phyloP scores from a whole-genome alignment of 2,113 vertebrate genomes.

The Carassius auratus region DNA sequence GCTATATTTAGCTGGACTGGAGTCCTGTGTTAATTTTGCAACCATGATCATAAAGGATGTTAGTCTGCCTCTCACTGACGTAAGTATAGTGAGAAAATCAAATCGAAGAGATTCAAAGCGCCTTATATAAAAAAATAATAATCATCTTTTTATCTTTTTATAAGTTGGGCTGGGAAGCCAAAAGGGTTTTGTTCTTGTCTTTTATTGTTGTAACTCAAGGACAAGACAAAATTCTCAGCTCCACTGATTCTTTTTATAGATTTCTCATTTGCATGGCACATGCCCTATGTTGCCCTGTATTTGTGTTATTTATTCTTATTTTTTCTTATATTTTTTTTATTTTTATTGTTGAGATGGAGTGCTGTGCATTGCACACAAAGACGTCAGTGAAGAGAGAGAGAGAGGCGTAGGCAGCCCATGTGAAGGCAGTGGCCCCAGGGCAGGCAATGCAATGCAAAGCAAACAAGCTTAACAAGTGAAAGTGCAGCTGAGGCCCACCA shows the following conservation, averaged over 20 bases:
- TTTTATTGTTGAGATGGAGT: constrained; percentile 21
- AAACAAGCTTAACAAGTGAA: constrained; percentile 51
- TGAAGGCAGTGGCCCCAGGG: constrained; percentile 49
- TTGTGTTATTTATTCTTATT: background rate
- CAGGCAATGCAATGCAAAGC: constrained; percentile 46
- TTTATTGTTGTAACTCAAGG: background rate
- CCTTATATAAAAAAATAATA: background rate
- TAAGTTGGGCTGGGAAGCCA: background rate
- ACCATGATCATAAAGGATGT: background rate
- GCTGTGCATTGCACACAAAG: background rate
- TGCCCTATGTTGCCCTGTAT: constrained; percentile 1
- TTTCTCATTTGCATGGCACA: constrained; percentile 17
- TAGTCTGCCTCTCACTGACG: background rate
- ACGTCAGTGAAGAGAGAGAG: background rate
- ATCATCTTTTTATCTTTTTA: no score
- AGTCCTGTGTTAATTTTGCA: background rate
- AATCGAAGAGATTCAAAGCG: background rate
- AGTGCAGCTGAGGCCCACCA: constrained; percentile 48
- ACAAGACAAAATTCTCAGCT: background rate
- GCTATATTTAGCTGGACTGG: background rate
- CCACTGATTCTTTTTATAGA: constrained; percentile 25
- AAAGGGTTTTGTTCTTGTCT: background rate
- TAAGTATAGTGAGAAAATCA: background rate
- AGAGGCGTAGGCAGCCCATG: constrained; percentile 9
- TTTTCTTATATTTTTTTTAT: background rate